Base-by-base conservation (phyloP, 2,888 invertebrate genomes). In the Eudemis profundana region DNA sequence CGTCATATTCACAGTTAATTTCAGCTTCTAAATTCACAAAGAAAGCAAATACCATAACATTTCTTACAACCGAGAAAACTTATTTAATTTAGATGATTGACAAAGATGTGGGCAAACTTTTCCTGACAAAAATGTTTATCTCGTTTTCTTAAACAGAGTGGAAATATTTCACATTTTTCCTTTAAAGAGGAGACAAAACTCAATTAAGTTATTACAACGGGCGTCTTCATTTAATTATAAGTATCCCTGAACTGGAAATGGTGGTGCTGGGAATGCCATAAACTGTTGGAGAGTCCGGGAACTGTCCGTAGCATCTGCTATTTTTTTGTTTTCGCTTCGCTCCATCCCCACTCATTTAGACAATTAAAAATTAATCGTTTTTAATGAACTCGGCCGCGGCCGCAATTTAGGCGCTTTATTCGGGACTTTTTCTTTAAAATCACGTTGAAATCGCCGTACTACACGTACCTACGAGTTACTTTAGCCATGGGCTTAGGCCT, bases 141-240 rank as follows among this genome's bases (percentile, higher is more conserved):
- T 33, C 40, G 14, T 50, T 63, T 57, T 42, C 56, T 49, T 47
- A 8, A 62, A 61, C 46, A 53, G 47, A 33, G 40, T 49, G 19
- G 36, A 59, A 49, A 62, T 62, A 44, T 53, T 33, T 54, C 40
- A 50, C 50, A 44, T 63, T 67, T 47, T 59, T 63, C 46, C 38
- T 49, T 60, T 60, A 64, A 64, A 51, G 44, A 59, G 33, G 47
- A 19, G 57, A 42, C 40, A 56, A 64, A 68, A 68, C 68, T 66
- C 61, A 62, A 66, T 66, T 68, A 65, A 54, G 60, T 61, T 60
- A 53, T 65, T 53, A 65, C 59, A 65, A 65, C 63, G 59, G 66
- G 60, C 65, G 60, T 49, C 62, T 44, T 69, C 68, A 72, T 71
- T 72, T 71, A 70, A 73, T 73, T 72, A 72, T 64, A 69, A 70